Evolutionary conservation across 2,888 invertebrate genomes (phyloP), one percentile per base, ranked within the genome.

Genomic region (Heliconius erato): DNA sequence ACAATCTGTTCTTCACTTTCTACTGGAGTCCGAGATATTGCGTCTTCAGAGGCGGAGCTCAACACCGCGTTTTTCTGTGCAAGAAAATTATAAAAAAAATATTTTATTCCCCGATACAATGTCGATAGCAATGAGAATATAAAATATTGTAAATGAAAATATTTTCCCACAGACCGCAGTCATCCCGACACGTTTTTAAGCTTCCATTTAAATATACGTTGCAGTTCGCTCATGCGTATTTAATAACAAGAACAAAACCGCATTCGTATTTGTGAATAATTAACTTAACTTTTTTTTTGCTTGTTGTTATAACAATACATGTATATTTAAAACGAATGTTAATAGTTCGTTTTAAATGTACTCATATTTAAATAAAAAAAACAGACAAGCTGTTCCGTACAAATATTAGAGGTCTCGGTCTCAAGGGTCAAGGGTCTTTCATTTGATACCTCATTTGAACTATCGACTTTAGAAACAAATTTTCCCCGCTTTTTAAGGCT

Each of bases 111-210:
- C 67, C 3, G 9, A 40, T 40, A 40, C 40, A 40, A 11, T 40
- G 40, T 40, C 11, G 40, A 40, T 40, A 40, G 40, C 40, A 40
- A 40, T 11, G 40, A 1, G 11, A 40, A 40, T 40, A 23, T 54
- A 19, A n/a, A 12, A 74, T 35, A 59, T 32, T 74, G 74, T 74
- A 74, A 59, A 74, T 74, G 59, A 74, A 59, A 74, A 59, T 74
- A 35, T 59, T 59, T 74, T 59, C 59, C 59, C 74, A 32, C 54
- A 74, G 12, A 74, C 59, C 74, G 11, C 74, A 59, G 32, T 32
- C 74, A 59, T 35, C 32, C 74, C 16, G 74, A 74, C 74, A 74
- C 59, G 59, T 74, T 59, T 74, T 74, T 74, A 59, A 59, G n/a
- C 74, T 59, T 59, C 23, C 59, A 35, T 77, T 77, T 65, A 65